Percentiles rank a stretch among this genome's conserved stretches.
Evolutionary conservation across 2,888 invertebrate genomes (phyloP).

Genomic region (Agrenia bidenticulata): DNA sequence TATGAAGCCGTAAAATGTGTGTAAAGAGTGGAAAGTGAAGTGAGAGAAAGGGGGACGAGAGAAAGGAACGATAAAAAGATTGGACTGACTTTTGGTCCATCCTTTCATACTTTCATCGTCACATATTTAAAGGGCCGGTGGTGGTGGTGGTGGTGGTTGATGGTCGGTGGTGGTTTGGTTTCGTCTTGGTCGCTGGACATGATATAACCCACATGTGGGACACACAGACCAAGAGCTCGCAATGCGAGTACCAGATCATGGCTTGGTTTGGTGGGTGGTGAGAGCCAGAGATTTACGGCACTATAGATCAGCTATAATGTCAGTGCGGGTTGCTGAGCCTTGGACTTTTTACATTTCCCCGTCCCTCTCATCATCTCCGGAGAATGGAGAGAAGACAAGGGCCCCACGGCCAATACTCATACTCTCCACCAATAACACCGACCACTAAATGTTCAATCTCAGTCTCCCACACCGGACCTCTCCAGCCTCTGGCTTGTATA

Average conservation of each 20-base stretch:
- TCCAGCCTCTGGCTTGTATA: neutral
- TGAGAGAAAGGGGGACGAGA: slow-evolving; percentile 27
- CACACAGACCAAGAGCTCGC: slow-evolving; percentile 13
- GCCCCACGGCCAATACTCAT: too few relatives aligned
- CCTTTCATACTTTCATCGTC: slow-evolving; percentile 23
- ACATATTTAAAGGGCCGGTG: too few relatives aligned
- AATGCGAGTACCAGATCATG: slow-evolving; percentile 1
- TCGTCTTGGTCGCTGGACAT: slow-evolving; percentile 1
- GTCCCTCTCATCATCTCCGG: slow-evolving; percentile 13
- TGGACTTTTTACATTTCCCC: slow-evolving; percentile 34
- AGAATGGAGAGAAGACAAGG: too few relatives aligned
- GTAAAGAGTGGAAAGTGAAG: slow-evolving; percentile 22
- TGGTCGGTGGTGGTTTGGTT: neutral
- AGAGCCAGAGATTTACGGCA: slow-evolving; percentile 53
- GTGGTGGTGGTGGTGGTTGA: neutral
- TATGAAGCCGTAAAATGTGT: slow-evolving; percentile 21
- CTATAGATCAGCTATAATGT: slow-evolving; percentile 54
- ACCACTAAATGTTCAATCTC: too few relatives aligned
- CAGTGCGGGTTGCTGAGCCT: slow-evolving; percentile 54
- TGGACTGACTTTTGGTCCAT: slow-evolving; percentile 35
- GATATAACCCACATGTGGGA: slow-evolving; percentile 34
- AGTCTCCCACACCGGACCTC: too few relatives aligned
- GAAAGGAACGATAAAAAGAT: slow-evolving; percentile 41
- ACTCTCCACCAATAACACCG: too few relatives aligned
- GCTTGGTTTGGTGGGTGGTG: slow-evolving; percentile 50